Evolutionary conservation across 1,140 invertebrate species (phyloP).

Genomic region (Galleria mellonella): DNA sequence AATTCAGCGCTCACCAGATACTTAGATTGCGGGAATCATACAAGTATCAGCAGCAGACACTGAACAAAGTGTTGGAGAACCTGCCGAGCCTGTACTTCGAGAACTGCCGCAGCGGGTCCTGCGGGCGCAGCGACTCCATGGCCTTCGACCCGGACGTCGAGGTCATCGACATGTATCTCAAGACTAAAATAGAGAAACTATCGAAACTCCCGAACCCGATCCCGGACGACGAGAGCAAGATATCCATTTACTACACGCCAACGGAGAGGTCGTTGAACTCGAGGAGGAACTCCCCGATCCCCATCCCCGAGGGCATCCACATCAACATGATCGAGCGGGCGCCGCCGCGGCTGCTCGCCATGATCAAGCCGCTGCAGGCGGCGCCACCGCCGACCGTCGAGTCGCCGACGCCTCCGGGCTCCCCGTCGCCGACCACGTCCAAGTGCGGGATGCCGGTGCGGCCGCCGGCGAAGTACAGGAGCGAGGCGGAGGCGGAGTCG

Average conservation of each 20-base stretch:
- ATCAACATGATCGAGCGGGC: conserved; percentile 77
- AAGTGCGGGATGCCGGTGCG: conserved; percentile 13
- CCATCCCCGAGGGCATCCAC: conserved; percentile 72
- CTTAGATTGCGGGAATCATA: conserved; percentile 91
- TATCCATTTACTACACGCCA: conserved; percentile 87
- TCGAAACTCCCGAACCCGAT: conserved; percentile 51
- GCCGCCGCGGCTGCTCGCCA: conserved; percentile 52
- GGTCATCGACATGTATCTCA: conserved; percentile 79
- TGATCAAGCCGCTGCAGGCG: conserved; percentile 35
- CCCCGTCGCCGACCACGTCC: conserved; percentile 24
- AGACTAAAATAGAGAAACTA: conserved; percentile 77
- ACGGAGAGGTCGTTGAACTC: conserved; percentile 77
- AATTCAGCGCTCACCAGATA: conserved; percentile 95
- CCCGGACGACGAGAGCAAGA: conserved; percentile 76
- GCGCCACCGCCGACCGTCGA: conserved; percentile 24
- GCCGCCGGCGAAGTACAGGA: neutral
- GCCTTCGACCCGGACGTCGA: conserved; percentile 80
- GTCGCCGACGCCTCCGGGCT: conserved; percentile 14
- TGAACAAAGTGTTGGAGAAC: conserved; percentile 96
- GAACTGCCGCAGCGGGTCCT: conserved; percentile 91
- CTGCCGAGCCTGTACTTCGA: conserved; percentile 94
- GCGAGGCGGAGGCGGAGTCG: conserved; percentile 30
- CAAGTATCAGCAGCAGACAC: conserved; percentile 95
- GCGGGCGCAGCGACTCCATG: conserved; percentile 85
- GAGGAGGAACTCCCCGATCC: conserved; percentile 49